Evolutionary conservation across 2,113 vertebrate species (phyloP).

Genomic region (Micromys minutus): DNA sequence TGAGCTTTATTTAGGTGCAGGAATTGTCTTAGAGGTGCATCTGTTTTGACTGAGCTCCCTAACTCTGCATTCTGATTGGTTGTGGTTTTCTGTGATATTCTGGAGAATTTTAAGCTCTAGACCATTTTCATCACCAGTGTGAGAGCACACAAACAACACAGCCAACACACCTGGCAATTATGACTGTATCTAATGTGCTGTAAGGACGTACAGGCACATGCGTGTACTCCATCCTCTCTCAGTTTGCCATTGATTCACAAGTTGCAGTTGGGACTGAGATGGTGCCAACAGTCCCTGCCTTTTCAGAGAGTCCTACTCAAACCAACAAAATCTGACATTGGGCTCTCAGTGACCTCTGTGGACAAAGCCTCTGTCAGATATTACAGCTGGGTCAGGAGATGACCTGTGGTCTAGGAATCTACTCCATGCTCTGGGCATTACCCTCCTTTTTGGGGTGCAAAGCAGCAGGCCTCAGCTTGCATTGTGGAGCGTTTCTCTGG

Average conservation of each 20-base stretch:
- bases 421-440: not conserved
- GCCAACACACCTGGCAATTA: not conserved
- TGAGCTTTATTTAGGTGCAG: not conserved
- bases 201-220: not conserved
- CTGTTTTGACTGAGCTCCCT: not conserved
- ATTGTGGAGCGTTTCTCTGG: not conserved
- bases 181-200: not conserved
- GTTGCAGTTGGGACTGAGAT: not conserved
- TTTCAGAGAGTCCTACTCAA: not conserved
- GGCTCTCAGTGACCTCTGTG: not conserved
- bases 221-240: not conserved
- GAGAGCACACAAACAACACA: not conserved
- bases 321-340: not conserved
- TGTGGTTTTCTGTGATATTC: not conserved
- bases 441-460: not conserved
- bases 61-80: not conserved
- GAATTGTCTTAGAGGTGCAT: not conserved
- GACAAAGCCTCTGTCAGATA: not conserved
- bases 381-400: not conserved
- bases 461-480: not conserved
- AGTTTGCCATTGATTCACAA: not conserved
- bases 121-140: not conserved
- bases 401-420: not conserved
- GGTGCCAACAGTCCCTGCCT: not conserved
- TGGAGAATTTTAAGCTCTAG: not conserved